Percentiles rank a stretch among this genome's conserved stretches.
Conservation (phyloP, 2,888 invertebrate species). For the Lycophotia porphyrea region DNA sequence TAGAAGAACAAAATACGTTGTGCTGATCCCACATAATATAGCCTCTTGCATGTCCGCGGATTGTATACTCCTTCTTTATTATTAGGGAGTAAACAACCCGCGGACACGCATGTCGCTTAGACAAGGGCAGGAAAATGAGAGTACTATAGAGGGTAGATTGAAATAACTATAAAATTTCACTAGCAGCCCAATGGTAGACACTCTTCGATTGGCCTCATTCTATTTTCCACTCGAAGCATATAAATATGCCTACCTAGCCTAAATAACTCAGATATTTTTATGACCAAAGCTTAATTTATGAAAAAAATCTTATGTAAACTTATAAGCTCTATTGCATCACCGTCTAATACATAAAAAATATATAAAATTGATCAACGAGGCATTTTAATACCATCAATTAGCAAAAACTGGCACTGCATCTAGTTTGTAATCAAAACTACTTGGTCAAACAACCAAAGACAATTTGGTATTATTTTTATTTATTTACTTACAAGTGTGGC, state of each 20-base stretch:
- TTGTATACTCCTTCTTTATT: too few relatives aligned
- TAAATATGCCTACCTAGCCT: too few relatives aligned
- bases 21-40: neutral
- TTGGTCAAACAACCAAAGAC: conserved; percentile 48
- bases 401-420: neutral
- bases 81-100: too few relatives aligned
- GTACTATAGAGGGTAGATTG: neutral
- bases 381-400: neutral
- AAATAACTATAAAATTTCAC: neutral
- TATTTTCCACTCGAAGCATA: neutral
- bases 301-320: neutral
- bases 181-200: neutral
- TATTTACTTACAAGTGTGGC: conserved; percentile 75
- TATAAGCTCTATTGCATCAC: neutral
- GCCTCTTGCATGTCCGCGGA: too few relatives aligned
- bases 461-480: conserved; percentile 56
- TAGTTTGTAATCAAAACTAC: conserved; percentile 33
- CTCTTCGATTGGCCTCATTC: neutral
- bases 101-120: too few relatives aligned
- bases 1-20: neutral
- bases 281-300: too few relatives aligned
- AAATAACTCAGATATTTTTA: too few relatives aligned
- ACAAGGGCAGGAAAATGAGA: neutral
- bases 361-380: neutral
- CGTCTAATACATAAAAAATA: neutral